Percentiles rank a stretch among this genome's conserved stretches.
Evolutionary conservation across 2,888 invertebrate genomes (phyloP).

Genomic region (Cetonia aurata): DNA sequence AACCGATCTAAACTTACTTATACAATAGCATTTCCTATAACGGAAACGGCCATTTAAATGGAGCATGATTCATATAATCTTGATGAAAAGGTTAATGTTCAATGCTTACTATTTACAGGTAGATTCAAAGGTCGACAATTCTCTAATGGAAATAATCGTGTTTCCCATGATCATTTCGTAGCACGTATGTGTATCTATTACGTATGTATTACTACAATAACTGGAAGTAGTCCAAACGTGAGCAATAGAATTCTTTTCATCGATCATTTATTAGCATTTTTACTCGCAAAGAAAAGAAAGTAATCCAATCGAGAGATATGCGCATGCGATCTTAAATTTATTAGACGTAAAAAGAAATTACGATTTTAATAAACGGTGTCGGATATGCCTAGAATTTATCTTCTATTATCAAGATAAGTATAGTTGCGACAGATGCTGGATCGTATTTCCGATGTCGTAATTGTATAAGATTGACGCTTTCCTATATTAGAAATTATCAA

Average conservation of each 20-base stretch:
- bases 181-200: background rate
- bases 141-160: conserved; percentile 17
- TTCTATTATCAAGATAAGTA: background rate
- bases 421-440: conserved; percentile 7
- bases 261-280: background rate
- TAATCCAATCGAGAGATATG: background rate
- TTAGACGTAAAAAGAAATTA: background rate
- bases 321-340: background rate
- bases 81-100: conserved; percentile 30
- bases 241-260: background rate
- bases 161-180: background rate
- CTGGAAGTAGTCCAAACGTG: background rate
- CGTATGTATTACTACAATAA: background rate
- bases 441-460: conserved; percentile 16
- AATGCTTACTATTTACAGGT: conserved; percentile 11
- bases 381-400: background rate
- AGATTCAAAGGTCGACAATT: conserved; percentile 14
- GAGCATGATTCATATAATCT: conserved; percentile 20
- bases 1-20: conserved; percentile 13
- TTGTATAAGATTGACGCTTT: conserved; percentile 26
- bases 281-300: background rate
- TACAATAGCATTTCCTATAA: conserved; percentile 20
- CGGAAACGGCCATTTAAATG: conserved; percentile 22
- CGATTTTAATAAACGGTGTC: too few relatives aligned
- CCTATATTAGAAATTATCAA: conserved; percentile 33